Percentiles rank a stretch among this genome's conserved stretches.
Conservation (phyloP, 2,888 invertebrate genomes). For the Abrostola triplasia region DNA sequence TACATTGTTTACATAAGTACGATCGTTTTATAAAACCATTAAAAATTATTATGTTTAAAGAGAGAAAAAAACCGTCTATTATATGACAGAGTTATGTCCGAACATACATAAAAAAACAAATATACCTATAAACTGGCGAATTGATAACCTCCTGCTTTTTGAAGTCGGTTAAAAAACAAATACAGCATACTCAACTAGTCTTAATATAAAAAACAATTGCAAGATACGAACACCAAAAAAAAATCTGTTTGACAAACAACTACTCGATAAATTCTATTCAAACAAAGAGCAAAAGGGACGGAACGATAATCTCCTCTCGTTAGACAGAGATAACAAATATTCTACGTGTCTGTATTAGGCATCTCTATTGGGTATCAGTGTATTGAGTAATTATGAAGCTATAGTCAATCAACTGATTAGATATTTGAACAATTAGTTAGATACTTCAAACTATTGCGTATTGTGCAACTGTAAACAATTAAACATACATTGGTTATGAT, state of each 20-base stretch:
- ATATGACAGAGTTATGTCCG: too few relatives aligned
- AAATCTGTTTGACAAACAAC: constrained; percentile 32
- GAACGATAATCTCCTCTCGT: neutral
- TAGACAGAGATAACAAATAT: constrained; percentile 28
- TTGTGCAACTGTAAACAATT: neutral
- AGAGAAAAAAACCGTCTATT: too few relatives aligned
- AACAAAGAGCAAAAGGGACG: constrained; percentile 31
- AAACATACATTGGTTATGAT: too few relatives aligned
- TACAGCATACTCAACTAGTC: too few relatives aligned
- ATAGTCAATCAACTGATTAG: constrained; percentile 18
- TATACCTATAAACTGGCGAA: too few relatives aligned
- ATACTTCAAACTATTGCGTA: constrained; percentile 6
- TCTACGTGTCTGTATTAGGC: constrained; percentile 12
- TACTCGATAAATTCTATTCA: constrained; percentile 35
- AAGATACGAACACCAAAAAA: constrained; percentile 15
- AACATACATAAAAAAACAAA: too few relatives aligned
- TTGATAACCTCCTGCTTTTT: too few relatives aligned
- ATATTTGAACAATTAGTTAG: constrained; percentile 21
- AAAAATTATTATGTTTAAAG: too few relatives aligned
- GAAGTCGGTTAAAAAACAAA: too few relatives aligned
- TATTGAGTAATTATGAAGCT: constrained; percentile 33
- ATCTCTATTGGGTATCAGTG: constrained; percentile 13
- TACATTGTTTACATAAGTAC: too few relatives aligned
- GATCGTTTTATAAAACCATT: too few relatives aligned
- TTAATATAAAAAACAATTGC: too few relatives aligned